Percentiles rank a stretch among this genome's conserved stretches.
These are phyloP conservation scores for Pangasius sanitwongsei DNA, from an alignment of 2,797 vertebrate species.

Conservation along the genomic window DNA sequence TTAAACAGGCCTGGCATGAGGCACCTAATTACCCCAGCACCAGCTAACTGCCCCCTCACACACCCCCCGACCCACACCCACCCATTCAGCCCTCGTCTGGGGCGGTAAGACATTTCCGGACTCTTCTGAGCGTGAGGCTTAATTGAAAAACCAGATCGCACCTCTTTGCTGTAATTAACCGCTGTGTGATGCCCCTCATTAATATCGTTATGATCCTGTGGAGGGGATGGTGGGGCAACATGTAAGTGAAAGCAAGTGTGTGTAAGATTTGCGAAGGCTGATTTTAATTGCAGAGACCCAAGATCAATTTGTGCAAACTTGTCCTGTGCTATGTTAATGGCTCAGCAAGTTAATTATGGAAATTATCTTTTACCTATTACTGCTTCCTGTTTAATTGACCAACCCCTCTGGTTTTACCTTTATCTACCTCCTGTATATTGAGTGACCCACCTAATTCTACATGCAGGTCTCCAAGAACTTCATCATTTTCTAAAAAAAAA, in stretches of 20 bases:
- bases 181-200: slow-evolving; percentile 75
- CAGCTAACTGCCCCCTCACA: slow-evolving; percentile 46
- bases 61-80: background rate
- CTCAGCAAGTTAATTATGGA: slow-evolving; percentile 99
- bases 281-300: slow-evolving; percentile 67
- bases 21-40: slow-evolving; percentile 90
- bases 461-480: background rate
- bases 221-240: slow-evolving; percentile 55
- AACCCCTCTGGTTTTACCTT: background rate
- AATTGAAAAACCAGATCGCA: slow-evolving; percentile 94
- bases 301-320: slow-evolving; percentile 92
- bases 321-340: slow-evolving; percentile 86
- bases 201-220: slow-evolving; percentile 24
- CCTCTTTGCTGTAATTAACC: slow-evolving; percentile 84
- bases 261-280: slow-evolving; percentile 82
- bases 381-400: background rate
- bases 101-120: slow-evolving; percentile 69
- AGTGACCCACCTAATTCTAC: background rate
- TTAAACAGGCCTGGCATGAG: slow-evolving; percentile 98
- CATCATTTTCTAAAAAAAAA: background rate
- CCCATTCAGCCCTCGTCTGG: slow-evolving; percentile 28
- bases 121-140: slow-evolving; percentile 82
- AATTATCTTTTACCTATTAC: slow-evolving; percentile 75
- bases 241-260: slow-evolving; percentile 73
- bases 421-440: background rate